Conservation (phyloP, 2,797 vertebrate genomes). For the Pteronotus mesoamericanus region DNA sequence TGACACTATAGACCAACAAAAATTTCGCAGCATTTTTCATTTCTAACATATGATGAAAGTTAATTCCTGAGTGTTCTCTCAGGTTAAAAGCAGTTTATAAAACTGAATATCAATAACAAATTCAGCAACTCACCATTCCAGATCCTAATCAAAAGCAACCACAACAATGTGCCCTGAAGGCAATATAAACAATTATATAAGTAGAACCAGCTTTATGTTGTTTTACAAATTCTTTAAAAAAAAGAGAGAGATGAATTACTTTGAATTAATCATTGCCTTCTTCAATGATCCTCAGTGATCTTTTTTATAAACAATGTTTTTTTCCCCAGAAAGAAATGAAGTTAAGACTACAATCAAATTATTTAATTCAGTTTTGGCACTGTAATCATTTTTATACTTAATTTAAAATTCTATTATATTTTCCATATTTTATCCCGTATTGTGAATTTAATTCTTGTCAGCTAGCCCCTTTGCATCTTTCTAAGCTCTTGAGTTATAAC, state of each 20-base stretch:
- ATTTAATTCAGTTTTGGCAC: not conserved
- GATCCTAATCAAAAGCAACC: not conserved
- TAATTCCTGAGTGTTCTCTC: not conserved
- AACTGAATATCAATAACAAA: not conserved
- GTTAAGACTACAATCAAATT: not conserved
- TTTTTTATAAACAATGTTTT: not conserved
- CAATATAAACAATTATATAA: not conserved
- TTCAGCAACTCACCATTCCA: not conserved
- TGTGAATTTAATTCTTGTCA: not conserved
- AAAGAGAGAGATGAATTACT: not conserved
- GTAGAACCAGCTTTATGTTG: not conserved
- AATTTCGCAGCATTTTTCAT: not conserved
- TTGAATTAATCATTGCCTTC: not conserved
- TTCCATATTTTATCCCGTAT: not conserved
- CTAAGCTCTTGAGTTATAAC: not conserved
- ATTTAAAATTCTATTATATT: not conserved
- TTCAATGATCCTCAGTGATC: not conserved
- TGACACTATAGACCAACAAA: not conserved
- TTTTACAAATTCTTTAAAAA: not conserved
- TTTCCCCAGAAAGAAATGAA: not conserved
- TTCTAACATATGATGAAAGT: not conserved
- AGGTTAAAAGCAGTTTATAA: not conserved
- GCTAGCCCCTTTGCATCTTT: not conserved
- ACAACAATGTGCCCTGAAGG: not conserved
- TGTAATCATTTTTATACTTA: not conserved